Percentiles rank a stretch among this genome's conserved stretches.
phyloP scores from a whole-genome alignment of 1,140 invertebrate species.

The Batillaria attramentaria region DNA sequence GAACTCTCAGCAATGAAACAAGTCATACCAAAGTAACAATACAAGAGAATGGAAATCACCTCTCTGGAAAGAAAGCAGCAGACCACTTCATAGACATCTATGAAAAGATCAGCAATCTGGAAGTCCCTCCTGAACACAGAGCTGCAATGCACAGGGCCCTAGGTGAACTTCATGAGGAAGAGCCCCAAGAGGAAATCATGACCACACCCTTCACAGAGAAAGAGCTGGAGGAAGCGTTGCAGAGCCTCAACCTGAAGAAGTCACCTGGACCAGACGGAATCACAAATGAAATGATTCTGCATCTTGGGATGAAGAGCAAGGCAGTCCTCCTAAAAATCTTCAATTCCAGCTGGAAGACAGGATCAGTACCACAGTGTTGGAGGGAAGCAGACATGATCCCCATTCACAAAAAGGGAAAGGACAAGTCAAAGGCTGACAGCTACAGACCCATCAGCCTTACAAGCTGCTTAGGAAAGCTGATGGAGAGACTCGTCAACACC shows the following conservation, averaged over 20 bases:
- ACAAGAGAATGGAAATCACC: too few relatives aligned
- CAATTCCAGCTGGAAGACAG: constrained; percentile 25
- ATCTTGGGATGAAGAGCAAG: background rate
- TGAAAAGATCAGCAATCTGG: too few relatives aligned
- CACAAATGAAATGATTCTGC: constrained; percentile 29
- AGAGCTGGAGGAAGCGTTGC: background rate
- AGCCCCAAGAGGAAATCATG: background rate
- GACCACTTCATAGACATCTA: too few relatives aligned
- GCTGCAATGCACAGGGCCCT: background rate
- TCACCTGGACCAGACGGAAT: constrained; percentile 30
- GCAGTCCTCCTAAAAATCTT: constrained; percentile 27
- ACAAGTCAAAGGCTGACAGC: background rate
- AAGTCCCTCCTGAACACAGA: too few relatives aligned
- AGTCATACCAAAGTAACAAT: too few relatives aligned
- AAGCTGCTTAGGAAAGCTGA: constrained; percentile 22
- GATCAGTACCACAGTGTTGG: constrained; percentile 10
- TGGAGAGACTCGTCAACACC: constrained; percentile 12
- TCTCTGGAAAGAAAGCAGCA: too few relatives aligned
- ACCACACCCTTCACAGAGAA: background rate
- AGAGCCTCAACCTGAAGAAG: too few relatives aligned
- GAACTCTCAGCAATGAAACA: too few relatives aligned
- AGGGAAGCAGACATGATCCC: constrained; percentile 21
- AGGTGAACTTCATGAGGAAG: background rate
- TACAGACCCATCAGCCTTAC: constrained; percentile 31
- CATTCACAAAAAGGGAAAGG: constrained; percentile 34